Evolutionary conservation across 2,113 vertebrate genomes (phyloP).

Genomic region (Engystomops pustulosus): DNA sequence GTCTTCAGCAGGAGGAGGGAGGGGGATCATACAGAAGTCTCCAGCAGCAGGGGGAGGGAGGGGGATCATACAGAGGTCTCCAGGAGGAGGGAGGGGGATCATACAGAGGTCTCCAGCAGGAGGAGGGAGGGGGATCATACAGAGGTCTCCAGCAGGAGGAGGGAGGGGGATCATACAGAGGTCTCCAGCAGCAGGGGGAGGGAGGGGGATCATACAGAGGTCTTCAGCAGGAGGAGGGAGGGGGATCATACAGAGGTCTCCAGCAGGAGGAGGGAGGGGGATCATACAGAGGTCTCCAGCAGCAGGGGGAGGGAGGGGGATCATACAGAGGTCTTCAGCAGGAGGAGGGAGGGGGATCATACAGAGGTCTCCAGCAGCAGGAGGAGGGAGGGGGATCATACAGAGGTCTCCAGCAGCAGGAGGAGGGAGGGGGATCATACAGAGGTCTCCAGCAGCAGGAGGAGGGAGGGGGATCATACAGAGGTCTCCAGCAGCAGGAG

Average conservation of each 20-base stretch:
- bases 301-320: not conserved
- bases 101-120: not conserved
- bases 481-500: too few species aligned
- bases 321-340: not conserved
- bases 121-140: not conserved
- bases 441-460: too few species aligned
- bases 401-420: not conserved
- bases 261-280: not conserved
- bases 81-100: not conserved
- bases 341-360: constrained; percentile 58
- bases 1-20: not conserved
- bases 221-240: not conserved
- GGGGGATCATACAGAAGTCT: not conserved
- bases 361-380: not conserved
- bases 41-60: constrained; percentile 54
- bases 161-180: not conserved
- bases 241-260: not conserved
- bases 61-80: too few species aligned
- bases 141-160: constrained; percentile 23
- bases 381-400: not conserved
- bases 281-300: too few species aligned
- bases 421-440: not conserved
- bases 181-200: not conserved
- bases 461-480: too few species aligned
- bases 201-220: not conserved